Conservation (phyloP, 2,797 vertebrate species). For the Pristis pectinata region DNA sequence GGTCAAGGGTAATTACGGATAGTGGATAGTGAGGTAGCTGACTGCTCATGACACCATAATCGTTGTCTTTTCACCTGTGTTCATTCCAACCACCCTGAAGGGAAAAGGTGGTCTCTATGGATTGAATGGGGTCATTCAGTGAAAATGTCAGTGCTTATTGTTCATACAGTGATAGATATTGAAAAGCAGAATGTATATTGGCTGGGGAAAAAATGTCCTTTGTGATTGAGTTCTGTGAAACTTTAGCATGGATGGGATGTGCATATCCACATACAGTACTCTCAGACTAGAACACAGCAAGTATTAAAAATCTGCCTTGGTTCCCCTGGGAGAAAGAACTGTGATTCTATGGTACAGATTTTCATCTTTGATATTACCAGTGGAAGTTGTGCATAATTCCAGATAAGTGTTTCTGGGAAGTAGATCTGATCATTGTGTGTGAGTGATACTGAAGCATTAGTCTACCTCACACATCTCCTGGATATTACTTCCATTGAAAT, state of each 20-base stretch:
- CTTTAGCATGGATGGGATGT: not conserved
- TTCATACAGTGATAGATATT: not conserved
- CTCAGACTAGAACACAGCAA: not conserved
- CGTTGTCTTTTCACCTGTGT: not conserved
- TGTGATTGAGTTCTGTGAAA: not conserved
- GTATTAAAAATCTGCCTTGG: not conserved
- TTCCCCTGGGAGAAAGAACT: not conserved
- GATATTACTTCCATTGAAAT: not conserved
- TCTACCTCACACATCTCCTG: not conserved
- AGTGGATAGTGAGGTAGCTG: not conserved
- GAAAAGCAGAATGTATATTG: not conserved
- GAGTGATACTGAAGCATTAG: not conserved
- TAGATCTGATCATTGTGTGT: not conserved
- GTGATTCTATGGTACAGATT: not conserved
- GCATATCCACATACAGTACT: not conserved
- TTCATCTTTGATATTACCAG: not conserved
- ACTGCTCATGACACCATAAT: not conserved
- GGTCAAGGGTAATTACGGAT: constrained; percentile 5
- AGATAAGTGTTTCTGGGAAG: not conserved
- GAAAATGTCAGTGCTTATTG: not conserved
- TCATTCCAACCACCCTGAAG: not conserved
- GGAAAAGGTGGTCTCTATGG: not conserved
- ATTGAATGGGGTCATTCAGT: constrained; percentile 8
- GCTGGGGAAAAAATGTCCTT: not conserved
- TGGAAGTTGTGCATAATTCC: not conserved